Conservation (phyloP, 2,888 invertebrate species). For the Meliscaeva auricollis region DNA sequence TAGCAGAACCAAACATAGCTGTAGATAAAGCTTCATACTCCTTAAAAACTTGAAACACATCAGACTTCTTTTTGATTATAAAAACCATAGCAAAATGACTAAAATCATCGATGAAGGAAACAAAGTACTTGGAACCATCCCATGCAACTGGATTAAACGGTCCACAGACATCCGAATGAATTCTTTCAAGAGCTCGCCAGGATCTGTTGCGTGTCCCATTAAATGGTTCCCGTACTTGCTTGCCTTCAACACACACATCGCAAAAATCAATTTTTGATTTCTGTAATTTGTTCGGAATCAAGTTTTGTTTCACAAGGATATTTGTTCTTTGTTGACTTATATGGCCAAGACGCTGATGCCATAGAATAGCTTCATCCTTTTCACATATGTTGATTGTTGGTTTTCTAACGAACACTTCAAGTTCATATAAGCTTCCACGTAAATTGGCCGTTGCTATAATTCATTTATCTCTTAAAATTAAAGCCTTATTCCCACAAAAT, state of each 20-base stretch:
- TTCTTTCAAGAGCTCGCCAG: constrained; percentile 30
- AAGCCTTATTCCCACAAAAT: constrained; percentile 26
- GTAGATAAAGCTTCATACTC: background rate
- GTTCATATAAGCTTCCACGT: too few relatives aligned
- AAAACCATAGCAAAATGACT: background rate
- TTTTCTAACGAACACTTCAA: too few relatives aligned
- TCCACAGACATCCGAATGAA: constrained; percentile 61
- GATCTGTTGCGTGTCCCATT: constrained; percentile 26
- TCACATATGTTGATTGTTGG: too few relatives aligned
- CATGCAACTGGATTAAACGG: constrained; percentile 39
- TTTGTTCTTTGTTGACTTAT: too few relatives aligned
- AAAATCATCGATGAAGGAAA: background rate
- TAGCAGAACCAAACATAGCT: background rate
- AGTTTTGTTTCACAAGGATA: too few relatives aligned
- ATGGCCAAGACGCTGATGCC: too few relatives aligned
- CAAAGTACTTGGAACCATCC: constrained; percentile 7
- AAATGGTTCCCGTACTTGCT: constrained; percentile 48
- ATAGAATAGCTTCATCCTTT: too few relatives aligned
- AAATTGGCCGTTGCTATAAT: too few relatives aligned
- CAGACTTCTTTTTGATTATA: background rate
- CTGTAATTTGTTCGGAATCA: too few relatives aligned
- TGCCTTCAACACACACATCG: constrained; percentile 15
- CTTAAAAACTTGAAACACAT: background rate
- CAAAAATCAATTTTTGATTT: background rate
- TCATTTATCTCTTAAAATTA: constrained; percentile 3